Base-by-base conservation (phyloP, 2,113 vertebrate species). In the Bathybates hornii region DNA sequence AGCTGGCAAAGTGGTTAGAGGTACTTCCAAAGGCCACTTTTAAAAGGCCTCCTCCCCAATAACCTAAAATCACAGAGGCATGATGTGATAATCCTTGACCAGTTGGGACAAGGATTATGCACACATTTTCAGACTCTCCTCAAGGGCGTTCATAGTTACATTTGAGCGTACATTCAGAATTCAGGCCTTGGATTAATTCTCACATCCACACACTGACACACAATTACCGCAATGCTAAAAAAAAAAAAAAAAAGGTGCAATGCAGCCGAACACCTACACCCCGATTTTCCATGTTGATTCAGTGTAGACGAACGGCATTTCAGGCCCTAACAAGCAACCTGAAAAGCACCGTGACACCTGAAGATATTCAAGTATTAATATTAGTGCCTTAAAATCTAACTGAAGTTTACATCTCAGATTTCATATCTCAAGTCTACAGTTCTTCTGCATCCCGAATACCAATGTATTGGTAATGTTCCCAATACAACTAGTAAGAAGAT, bases 41-140 rank as follows among this genome's bases (percentile, higher is more conserved):
- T 34, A 59, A 16, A n/a, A 71, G 43, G 10, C 16, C 8, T 61
- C 80, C 4, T 66, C 80, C 38, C 36, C 54, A 32, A 82, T 43
- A 36, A 19, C 17, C 19, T 16, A 32, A 50, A 32, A 21, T 66
- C 43, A 61, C 0, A 41, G 12, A 78, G 3, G 17, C 32, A 54
- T 24, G 13, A 43, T 7, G 57, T n/a, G 57, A 61, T 81, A 89
- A 85, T 81, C 79, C 43, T 13, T 10, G 53, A 43, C 79, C 50
- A 27, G 29, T 27, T 79, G 52, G 82, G 71, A 53, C 53, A 68
- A n/a, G 38, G 82, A 66, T 84, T 83, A 84, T 3, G 19, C 27
- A 21, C 68, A 80, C 68, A 80, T 88, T 80, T 68, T 32, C 2
- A 9, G 24, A 48, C 24, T 17, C 43, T 76, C 4, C 54, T 76